Base-by-base conservation (phyloP, 2,113 vertebrate species). In the Prochilodus magdalenae region DNA sequence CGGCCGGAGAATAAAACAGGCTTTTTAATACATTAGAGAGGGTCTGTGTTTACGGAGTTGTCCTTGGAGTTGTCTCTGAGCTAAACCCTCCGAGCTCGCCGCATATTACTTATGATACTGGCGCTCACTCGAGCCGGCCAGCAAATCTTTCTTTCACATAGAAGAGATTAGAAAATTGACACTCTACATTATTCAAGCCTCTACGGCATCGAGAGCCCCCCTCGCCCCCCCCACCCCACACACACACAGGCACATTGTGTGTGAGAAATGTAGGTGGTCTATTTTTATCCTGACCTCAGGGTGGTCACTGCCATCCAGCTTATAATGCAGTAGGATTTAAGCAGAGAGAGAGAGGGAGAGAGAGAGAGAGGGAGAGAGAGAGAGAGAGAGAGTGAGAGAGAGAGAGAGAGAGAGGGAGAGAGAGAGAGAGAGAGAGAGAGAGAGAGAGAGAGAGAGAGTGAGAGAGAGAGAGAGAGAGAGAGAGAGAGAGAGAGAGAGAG, bases 241-340 rank as follows among this genome's bases (percentile, higher is more conserved):
- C 4, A 44, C 40, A 44, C 40, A 44, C 4, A 44, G 5, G 16
- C 2, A 7, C 15, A 16, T 20, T 60, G 57, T 26, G 6, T 60
- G 12, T 60, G 12, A n/a, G 57, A 26, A n/a, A 26, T 60, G n/a
- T 26, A 60, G 57, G 57, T 60, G 57, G n/a, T 60, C 57, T 60
- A 60, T 60, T 60, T 60, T 60, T 60, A 60, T 60, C 57, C n/a
- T 60, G 57, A 60, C 57, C 57, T 60, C 57, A 26, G 57, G 5
- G 57, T 60, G 57, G 57, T 60, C 57, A 26, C n/a, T 60, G 57
- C 3, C 57, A 60, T 60, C 22, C 57, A 13, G 57, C 24, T n/a
- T 60, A 60, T 13, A 60, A 26, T 24, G 57, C 57, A 26, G n/a
- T 24, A 18, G 57, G 57, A 60, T 60, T 60, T n/a, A 3, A 60